Percentiles rank a stretch among this genome's conserved stretches.
Evolutionary conservation across 2,888 invertebrate genomes (phyloP).

Genomic region (Hoplodrina blanda): DNA sequence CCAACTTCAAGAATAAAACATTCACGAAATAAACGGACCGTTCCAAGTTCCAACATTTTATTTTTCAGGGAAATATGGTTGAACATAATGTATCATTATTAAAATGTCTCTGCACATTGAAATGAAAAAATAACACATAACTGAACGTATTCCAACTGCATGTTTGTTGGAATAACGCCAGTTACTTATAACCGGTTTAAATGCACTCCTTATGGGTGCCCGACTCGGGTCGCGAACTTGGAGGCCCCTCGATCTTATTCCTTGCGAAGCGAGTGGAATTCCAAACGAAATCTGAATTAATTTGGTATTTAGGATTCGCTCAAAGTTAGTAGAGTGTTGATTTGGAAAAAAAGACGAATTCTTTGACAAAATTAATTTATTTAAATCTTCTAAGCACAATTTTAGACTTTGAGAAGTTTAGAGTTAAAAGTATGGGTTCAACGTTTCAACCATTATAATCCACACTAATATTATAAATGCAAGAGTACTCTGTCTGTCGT

Average conservation of each 20-base stretch:
- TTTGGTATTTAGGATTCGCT: conserved; percentile 5
- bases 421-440: no score
- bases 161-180: conserved; percentile 63
- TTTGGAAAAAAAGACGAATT: conserved; percentile 10
- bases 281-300: conserved; percentile 32
- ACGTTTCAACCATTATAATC: no score
- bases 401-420: no score
- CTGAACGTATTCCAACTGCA: conserved; percentile 57
- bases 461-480: no score
- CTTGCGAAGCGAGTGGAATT: conserved; percentile 34
- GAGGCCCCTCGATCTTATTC: conserved; percentile 33
- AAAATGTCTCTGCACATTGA: conserved; percentile 62
- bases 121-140: conserved; percentile 60
- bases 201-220: conserved; percentile 55
- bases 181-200: conserved; percentile 65
- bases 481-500: no score
- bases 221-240: conserved; percentile 45
- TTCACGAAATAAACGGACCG: conserved; percentile 21
- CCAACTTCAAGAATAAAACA: conserved; percentile 26
- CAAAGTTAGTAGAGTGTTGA: neutral
- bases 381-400: no score
- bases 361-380: neutral
- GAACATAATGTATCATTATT: conserved; percentile 60
- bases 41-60: conserved; percentile 31
- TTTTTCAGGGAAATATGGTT: conserved; percentile 46